phyloP scores from a whole-genome alignment of 2,113 vertebrate species.

The Bufo bufo region DNA sequence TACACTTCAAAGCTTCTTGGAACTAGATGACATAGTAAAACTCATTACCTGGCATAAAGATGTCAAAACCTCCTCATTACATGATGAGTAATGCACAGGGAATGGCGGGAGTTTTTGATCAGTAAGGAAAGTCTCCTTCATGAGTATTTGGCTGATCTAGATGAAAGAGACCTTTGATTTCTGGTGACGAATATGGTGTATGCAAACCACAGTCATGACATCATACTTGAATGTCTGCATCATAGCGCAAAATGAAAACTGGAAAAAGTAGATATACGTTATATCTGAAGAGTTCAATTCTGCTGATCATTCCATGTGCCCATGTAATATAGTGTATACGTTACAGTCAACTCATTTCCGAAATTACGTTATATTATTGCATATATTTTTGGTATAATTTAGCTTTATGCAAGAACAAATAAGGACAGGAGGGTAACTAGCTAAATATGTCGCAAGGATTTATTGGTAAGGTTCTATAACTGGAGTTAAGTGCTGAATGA shows the following conservation, averaged over 20 bases:
- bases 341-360: no score
- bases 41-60: slow-evolving; percentile 40
- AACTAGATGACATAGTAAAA: slow-evolving; percentile 41
- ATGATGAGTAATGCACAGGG: slow-evolving; percentile 28
- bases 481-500: background rate
- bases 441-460: background rate
- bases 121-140: slow-evolving; percentile 14
- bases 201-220: slow-evolving; percentile 4
- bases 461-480: background rate
- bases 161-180: slow-evolving; percentile 43
- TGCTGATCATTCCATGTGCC: background rate
- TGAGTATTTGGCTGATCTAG: slow-evolving; percentile 1
- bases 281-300: background rate
- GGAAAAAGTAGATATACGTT: background rate
- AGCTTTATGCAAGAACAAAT: background rate
- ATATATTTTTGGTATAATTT: no score
- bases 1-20: slow-evolving; percentile 26
- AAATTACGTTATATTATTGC: no score
- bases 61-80: slow-evolving; percentile 41
- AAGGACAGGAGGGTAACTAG: background rate
- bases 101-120: slow-evolving; percentile 23
- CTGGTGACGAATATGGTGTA: background rate
- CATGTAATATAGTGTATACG: background rate
- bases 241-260: background rate
- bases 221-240: slow-evolving; percentile 2